These are phyloP conservation scores for Eciton burchellii DNA, from an alignment of 1,140 invertebrate genomes.

Conservation along the genomic window DNA sequence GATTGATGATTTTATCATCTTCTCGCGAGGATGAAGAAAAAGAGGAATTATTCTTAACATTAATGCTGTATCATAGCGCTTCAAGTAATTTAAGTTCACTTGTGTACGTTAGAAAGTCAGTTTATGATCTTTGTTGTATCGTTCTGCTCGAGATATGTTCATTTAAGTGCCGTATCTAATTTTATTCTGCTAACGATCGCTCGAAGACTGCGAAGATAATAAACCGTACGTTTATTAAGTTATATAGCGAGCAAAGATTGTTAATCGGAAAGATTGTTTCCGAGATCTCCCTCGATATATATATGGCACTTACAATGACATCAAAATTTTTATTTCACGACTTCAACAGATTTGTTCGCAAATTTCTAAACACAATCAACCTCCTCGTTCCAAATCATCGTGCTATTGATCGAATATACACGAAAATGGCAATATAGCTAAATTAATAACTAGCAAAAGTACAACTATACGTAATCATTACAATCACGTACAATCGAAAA, in stretches of 20 bases:
- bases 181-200: constrained; percentile 8
- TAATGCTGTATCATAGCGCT: background rate
- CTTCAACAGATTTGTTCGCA: background rate
- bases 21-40: background rate
- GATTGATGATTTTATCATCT: background rate
- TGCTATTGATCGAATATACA: background rate
- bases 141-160: background rate
- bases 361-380: background rate
- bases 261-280: background rate
- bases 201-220: constrained; percentile 9
- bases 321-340: background rate
- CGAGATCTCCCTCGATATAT: too few species aligned
- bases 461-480: background rate
- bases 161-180: background rate
- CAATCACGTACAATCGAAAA: constrained; percentile 21
- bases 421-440: background rate
- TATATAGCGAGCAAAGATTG: background rate
- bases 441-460: background rate
- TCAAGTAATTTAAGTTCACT: constrained; percentile 6
- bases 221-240: background rate
- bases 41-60: background rate
- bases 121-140: background rate
- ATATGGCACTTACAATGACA: too few species aligned
- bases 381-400: too few species aligned
- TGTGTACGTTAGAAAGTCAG: background rate